These are phyloP conservation scores for Bergia puertoricense DNA, from an alignment of 92 coral and sea anemone genomes.

Conservation along the genomic window DNA sequence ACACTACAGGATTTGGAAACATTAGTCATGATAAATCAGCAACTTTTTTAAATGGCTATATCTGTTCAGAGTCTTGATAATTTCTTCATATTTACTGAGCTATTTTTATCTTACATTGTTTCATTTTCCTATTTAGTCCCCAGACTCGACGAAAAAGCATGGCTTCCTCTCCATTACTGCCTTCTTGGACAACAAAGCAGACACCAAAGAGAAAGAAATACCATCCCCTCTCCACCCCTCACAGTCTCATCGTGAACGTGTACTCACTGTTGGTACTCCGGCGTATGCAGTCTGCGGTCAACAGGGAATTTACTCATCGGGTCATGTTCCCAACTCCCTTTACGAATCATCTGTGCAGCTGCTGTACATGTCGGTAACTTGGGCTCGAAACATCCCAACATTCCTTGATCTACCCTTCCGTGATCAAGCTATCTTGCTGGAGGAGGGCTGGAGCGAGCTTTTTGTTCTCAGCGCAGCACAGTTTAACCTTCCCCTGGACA, in stretches of 20 bases:
- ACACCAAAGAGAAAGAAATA: conserved; percentile 24
- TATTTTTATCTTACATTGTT: too few relatives aligned
- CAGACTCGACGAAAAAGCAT: conserved; percentile 86
- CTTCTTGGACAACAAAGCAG: conserved; percentile 67
- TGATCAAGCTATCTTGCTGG: conserved; percentile 96
- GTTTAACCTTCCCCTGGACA: conserved; percentile 88
- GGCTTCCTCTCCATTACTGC: conserved; percentile 77
- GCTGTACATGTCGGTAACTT: conserved; percentile 97
- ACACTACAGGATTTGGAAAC: too few relatives aligned
- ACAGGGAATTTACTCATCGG: background rate
- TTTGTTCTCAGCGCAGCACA: conserved; percentile 94
- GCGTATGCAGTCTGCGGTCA: conserved; percentile 14
- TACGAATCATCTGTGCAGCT: conserved; percentile 96
- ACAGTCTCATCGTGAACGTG: conserved; percentile 27
- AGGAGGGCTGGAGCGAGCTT: conserved; percentile 99
- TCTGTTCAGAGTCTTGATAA: background rate
- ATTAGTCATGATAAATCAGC: too few relatives aligned
- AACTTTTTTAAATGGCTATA: too few relatives aligned
- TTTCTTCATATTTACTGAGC: too few relatives aligned
- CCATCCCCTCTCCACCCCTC: conserved; percentile 51
- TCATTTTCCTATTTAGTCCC: conserved; percentile 51
- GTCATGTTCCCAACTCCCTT: conserved; percentile 54
- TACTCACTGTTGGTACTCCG: conserved; percentile 31
- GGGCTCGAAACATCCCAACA: conserved; percentile 98
- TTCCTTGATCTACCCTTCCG: conserved; percentile 98